phyloP scores from a whole-genome alignment of 2,888 invertebrate species.

The Oscheius myriophilus region DNA sequence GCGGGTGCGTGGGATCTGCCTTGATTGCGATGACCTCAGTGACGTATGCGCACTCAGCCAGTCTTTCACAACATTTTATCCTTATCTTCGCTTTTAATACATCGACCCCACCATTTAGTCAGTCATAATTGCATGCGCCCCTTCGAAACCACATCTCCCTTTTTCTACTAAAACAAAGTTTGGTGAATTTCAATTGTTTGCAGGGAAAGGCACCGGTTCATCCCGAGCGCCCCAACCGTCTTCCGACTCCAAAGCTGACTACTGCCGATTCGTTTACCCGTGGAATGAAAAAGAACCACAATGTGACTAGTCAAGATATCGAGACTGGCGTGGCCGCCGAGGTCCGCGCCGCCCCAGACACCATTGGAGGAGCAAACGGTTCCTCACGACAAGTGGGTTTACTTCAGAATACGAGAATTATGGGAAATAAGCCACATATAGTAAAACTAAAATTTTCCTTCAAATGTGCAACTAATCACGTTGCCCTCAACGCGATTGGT shows the following conservation, averaged over 20 bases:
- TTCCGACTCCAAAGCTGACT: conserved; percentile 53
- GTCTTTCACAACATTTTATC: too few relatives aligned
- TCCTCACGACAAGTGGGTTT: conserved; percentile 2
- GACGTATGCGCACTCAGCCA: neutral
- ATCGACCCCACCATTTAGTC: neutral
- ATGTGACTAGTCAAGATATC: conserved; percentile 42
- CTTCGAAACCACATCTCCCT: too few relatives aligned
- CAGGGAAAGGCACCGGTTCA: conserved; percentile 49
- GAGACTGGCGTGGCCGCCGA: conserved; percentile 40
- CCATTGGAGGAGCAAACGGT: conserved; percentile 16
- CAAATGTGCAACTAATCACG: too few relatives aligned
- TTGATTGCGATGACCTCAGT: conserved; percentile 15
- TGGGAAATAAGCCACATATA: neutral
- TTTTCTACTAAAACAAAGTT: too few relatives aligned
- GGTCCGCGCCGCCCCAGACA: conserved; percentile 41
- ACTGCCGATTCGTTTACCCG: conserved; percentile 40
- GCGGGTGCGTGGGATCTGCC: too few relatives aligned
- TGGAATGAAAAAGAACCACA: conserved; percentile 51
- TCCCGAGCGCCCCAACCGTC: conserved; percentile 45
- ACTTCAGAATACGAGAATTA: neutral
- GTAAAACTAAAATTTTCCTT: too few relatives aligned
- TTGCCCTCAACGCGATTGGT: too few relatives aligned
- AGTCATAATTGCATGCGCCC: too few relatives aligned
- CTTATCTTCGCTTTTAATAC: too few relatives aligned
- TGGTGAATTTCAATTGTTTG: neutral